Conservation (phyloP, 1,140 invertebrate species). For the Teleogryllus occipitalis region DNA sequence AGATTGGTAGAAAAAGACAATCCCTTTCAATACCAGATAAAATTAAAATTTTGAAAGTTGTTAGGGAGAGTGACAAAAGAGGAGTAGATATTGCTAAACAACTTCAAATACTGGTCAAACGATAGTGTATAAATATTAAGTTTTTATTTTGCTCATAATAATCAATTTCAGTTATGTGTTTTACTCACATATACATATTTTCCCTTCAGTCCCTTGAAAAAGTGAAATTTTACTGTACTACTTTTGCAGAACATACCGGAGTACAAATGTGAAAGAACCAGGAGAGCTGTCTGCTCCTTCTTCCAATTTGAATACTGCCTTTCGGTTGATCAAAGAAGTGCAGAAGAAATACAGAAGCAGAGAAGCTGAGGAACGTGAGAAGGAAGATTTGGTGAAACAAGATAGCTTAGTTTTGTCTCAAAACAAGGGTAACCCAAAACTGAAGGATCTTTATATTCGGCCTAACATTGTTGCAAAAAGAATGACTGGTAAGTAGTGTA, state of each 20-base stretch:
- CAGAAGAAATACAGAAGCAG: constrained; percentile 98
- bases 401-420: constrained; percentile 92
- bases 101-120: too few relatives aligned
- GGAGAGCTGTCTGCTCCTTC: constrained; percentile 93
- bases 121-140: too few relatives aligned
- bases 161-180: not conserved
- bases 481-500: constrained; percentile 62
- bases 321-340: constrained; percentile 96
- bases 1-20: too few relatives aligned
- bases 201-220: too few relatives aligned
- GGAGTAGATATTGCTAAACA: too few relatives aligned
- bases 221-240: not conserved
- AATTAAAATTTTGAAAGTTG: too few relatives aligned
- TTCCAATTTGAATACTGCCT: constrained; percentile 92
- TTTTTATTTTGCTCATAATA: too few relatives aligned
- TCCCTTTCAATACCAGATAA: too few relatives aligned
- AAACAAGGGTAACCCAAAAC: constrained; percentile 95
- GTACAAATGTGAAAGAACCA: constrained; percentile 95
- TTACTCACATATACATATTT: not conserved
- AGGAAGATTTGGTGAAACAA: constrained; percentile 97
- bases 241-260: constrained; percentile 81
- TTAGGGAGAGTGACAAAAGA: too few relatives aligned
- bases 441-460: constrained; percentile 97
- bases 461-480: constrained; percentile 98
- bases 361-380: constrained; percentile 97